Base-by-base conservation (phyloP, 2,888 invertebrate species). In the Myopa tessellatipennis region DNA sequence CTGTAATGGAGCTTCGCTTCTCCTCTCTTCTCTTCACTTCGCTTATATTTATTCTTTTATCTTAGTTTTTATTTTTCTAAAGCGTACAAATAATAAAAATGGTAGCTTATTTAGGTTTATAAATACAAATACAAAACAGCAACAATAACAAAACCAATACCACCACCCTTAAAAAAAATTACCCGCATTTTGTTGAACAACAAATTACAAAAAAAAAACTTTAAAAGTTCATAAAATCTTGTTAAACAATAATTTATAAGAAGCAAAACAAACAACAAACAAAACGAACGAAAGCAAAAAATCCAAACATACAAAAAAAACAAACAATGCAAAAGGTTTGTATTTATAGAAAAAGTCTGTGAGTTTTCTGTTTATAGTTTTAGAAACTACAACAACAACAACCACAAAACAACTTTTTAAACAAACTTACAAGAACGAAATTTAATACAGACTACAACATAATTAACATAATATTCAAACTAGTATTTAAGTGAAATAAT, bases 361-460 rank as follows among this genome's bases (percentile, higher is more conserved):
- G 84, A 84, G 84, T 83, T 83, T 84, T 82, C 79, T 78, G 74
- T 78, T 81, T 78, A 5, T 58, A 81, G 79, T 79, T 79, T 79
- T 70, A 52, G 77, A 77, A 79, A 79, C 77, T 76, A 75, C 73
- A 72, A 58, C 14, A 73, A 76, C 26, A 71, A 73, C 58, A 77
- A 77, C 18, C 77, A 81, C 78, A 26, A 40, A 65, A 65, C 65
- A 34, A 65, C 38, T 61, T 61, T 61, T 38, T 36, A 60, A 60
- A 16, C 6, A 18, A 26, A 63, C 26, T 26, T 18, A 38, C 65
- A 38, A 65, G 50, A 36, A 71, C 50, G 14, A 70, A 71, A 70
- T 40, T 45, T 40, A 38, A 71, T 60, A 55, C n/a, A 36, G 14
- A 65, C 4, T 63, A 38, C 8, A 3, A 67, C 55, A 68, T 67